Evolutionary conservation across 2,113 vertebrate genomes (phyloP).

Genomic region (Chloebia gouldiae): DNA sequence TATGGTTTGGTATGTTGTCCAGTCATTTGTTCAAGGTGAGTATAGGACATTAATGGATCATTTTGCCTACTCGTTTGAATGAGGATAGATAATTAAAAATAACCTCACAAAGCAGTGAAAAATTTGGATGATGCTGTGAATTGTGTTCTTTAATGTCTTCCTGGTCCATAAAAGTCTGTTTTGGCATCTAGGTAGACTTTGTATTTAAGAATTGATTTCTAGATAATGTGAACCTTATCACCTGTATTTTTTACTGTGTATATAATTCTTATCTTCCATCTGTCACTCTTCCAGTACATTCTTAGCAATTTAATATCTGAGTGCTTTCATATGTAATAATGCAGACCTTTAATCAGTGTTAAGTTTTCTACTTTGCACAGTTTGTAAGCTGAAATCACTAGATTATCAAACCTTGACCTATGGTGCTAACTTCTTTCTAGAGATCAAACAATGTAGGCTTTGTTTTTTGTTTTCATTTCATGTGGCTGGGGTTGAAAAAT

Average conservation of each 20-base stretch:
- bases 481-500: background rate
- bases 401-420: background rate
- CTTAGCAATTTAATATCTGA: background rate
- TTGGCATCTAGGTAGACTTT: background rate
- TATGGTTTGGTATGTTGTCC: background rate
- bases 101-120: background rate
- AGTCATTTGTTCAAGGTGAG: background rate
- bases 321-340: background rate
- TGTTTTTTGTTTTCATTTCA: background rate
- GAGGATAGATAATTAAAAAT: background rate
- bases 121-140: background rate
- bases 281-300: background rate
- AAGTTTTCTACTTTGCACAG: background rate
- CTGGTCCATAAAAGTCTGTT: background rate
- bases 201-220: background rate
- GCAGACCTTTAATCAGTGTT: background rate
- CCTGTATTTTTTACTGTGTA: background rate
- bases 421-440: background rate
- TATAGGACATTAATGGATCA: background rate
- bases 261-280: background rate
- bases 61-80: background rate
- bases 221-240: background rate
- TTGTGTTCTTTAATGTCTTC: background rate
- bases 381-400: background rate
- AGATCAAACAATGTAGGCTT: background rate